phyloP scores from a whole-genome alignment of 2,797 vertebrate species.

The Myiothlypis coronata region DNA sequence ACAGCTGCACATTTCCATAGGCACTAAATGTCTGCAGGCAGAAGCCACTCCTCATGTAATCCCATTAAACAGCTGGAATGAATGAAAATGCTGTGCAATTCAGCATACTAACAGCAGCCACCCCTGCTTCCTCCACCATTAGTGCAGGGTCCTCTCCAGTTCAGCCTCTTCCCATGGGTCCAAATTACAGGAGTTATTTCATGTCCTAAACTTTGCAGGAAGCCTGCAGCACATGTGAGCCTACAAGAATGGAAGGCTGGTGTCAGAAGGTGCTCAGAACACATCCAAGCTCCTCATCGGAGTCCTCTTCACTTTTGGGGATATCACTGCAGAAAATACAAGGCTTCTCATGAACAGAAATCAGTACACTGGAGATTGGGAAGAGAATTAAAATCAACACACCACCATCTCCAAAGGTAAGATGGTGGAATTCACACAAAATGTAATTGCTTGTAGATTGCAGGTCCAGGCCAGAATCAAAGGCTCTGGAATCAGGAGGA shows the following conservation, averaged over 20 bases:
- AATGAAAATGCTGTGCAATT: neutral
- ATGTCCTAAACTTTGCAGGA: neutral
- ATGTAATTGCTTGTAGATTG: neutral
- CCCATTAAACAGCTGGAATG: conserved; percentile 40
- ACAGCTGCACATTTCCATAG: conserved; percentile 51
- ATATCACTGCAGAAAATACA: neutral
- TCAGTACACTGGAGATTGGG: neutral
- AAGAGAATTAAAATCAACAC: neutral
- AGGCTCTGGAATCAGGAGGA: neutral
- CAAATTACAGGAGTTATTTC: neutral
- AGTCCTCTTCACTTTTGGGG: neutral
- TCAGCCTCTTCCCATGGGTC: neutral
- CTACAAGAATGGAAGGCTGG: neutral
- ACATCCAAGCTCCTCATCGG: neutral
- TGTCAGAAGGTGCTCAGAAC: neutral
- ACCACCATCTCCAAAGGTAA: neutral
- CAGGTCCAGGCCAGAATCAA: neutral
- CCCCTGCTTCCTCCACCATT: neutral
- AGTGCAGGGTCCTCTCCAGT: neutral
- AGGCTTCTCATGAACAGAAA: neutral
- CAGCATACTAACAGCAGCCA: neutral
- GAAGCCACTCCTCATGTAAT: conserved; percentile 43
- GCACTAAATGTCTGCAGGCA: conserved; percentile 7
- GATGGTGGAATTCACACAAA: neutral
- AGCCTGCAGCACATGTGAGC: neutral